Evolutionary conservation across 2,797 vertebrate genomes (phyloP).

Genomic region (Anguilla megastoma): DNA sequence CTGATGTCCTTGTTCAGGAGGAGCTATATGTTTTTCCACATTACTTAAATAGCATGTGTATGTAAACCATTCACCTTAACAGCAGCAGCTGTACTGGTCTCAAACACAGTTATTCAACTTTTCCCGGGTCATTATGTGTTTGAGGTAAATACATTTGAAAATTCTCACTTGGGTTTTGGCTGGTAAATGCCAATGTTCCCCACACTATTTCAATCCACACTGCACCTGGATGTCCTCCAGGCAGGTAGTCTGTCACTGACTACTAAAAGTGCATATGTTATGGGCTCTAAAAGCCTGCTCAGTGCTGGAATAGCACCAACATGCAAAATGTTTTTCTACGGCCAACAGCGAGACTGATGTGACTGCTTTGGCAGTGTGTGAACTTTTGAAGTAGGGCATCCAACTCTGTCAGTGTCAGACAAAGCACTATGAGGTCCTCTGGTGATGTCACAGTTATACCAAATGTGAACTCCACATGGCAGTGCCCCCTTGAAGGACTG

Average conservation of each 20-base stretch:
- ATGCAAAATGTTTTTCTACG: constrained; percentile 2
- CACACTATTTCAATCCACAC: not conserved
- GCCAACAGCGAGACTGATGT: constrained; percentile 12
- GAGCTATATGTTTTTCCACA: not conserved
- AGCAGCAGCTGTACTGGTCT: not conserved
- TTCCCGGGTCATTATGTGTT: not conserved
- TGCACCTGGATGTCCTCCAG: not conserved
- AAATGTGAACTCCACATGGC: constrained; percentile 16
- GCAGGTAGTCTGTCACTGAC: not conserved
- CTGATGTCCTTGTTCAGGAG: not conserved
- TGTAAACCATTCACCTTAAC: not conserved
- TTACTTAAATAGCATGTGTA: not conserved
- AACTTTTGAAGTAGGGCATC: not conserved
- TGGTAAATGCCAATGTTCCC: not conserved
- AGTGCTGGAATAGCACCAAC: not conserved
- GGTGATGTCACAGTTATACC: constrained; percentile 7
- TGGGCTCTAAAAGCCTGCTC: not conserved
- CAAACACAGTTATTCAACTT: not conserved
- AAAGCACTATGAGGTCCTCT: constrained; percentile 6
- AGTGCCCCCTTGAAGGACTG: not conserved
- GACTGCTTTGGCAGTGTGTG: constrained; percentile 4
- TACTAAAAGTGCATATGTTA: not conserved
- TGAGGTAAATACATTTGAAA: not conserved
- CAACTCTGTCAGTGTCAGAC: constrained; percentile 5
- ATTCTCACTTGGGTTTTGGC: not conserved